Evolutionary conservation across 2,888 invertebrate genomes (phyloP), one percentile per base, ranked within the genome.

Genomic region (Apodemia mormo): DNA sequence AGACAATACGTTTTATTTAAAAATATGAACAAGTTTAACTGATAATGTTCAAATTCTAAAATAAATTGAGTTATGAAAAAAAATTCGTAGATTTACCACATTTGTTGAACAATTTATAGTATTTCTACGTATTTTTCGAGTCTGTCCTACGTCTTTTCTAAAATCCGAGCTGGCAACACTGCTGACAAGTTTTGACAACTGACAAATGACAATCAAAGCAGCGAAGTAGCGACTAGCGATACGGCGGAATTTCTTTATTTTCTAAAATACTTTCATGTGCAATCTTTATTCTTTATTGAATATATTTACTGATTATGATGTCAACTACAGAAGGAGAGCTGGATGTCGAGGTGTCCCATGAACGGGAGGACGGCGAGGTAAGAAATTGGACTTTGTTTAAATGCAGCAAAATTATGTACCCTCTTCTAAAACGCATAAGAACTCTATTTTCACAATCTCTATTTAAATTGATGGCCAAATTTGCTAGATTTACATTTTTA

Each of bases 341-440:
- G 77, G 89, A 94, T 77, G 88, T 94, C 74, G 91, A 94, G 73
- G 93, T 94, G 78, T 92, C 94, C 77, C 94, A 94, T 75, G 96
- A 95, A 82, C 86, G 94, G 73, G 95, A 96, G 82, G 96, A 96
- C 73, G 95, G 96, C 79, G 95, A 96, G 94, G 96, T 95, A 88
- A 92, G 89, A 83, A 87, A 64, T 37, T 8, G 2, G 37, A 64
- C 64, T 37, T 30, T 30, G 58, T 29, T 29, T 64, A 37, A 64
- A 14, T 64, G 64, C 33, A 14, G 14, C 14, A 64, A 37, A 64
- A 37, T 64, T 64, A 14, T 8, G 64, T 64, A 14, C 64, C 64
- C 37, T 64, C 12, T 33, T 33, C 6, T 61, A 30, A 5, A 61
- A 14, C 33, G 30, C 14, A 7, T 61, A 33, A 12, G 14, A 12